Conservation (phyloP, 2,888 invertebrate species). For the Cataglyphis albicans region DNA sequence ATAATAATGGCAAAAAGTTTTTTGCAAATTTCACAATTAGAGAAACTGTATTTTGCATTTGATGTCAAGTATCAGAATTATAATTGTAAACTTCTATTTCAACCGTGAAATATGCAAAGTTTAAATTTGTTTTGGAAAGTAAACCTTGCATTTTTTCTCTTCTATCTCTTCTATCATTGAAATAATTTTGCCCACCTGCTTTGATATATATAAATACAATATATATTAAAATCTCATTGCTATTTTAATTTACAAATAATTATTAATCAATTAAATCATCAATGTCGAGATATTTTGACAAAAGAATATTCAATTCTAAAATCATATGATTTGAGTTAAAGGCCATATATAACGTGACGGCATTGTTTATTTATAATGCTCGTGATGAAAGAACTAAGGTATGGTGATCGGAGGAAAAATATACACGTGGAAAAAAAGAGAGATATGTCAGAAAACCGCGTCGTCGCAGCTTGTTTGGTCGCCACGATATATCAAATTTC, state of each 20-base stretch:
- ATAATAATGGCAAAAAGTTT: neutral
- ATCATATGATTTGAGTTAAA: neutral
- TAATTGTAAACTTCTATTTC: slow-evolving; percentile 3
- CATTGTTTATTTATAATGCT: slow-evolving; percentile 22
- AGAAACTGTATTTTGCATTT: neutral
- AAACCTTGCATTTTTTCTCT: neutral
- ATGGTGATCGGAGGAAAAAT: slow-evolving; percentile 25
- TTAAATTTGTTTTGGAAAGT: neutral
- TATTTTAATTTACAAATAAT: neutral
- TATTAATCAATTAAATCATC: neutral
- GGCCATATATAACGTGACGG: too few relatives aligned
- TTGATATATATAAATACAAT: neutral
- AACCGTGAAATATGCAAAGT: neutral
- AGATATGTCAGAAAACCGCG: slow-evolving; percentile 4
- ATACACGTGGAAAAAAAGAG: slow-evolving; percentile 2
- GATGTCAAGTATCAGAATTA: neutral
- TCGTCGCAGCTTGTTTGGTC: neutral
- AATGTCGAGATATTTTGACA: neutral
- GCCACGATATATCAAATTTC: slow-evolving; percentile 69
- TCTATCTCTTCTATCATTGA: neutral
- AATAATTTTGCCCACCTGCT: neutral
- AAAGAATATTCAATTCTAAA: neutral
- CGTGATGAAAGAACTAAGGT: slow-evolving; percentile 18
- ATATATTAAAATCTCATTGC: neutral
- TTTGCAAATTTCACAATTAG: neutral